Conservation (phyloP, 2,888 invertebrate genomes). For the Maniola hyperantus region DNA sequence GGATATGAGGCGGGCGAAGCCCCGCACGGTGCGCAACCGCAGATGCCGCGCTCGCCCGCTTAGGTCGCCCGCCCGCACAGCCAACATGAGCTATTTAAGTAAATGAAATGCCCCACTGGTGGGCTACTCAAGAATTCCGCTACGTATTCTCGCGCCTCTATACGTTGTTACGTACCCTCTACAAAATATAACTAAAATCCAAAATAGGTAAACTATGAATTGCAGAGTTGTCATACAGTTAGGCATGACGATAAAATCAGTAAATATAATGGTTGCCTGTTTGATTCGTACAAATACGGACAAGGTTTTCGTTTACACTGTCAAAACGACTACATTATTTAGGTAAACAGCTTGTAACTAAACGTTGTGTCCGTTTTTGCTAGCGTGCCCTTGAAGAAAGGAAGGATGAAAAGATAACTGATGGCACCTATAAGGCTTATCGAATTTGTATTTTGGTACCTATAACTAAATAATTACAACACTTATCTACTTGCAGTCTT, state of each 20-base stretch:
- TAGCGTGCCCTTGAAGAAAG: conserved; percentile 21
- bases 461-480: too few relatives aligned
- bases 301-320: conserved; percentile 41
- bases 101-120: too few relatives aligned
- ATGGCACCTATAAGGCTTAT: conserved; percentile 4
- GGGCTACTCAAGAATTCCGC: too few relatives aligned
- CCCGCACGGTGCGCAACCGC: too few relatives aligned
- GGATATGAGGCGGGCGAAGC: too few relatives aligned
- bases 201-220: background rate
- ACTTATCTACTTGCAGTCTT: background rate
- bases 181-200: background rate
- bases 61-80: too few relatives aligned
- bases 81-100: background rate
- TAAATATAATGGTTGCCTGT: conserved; percentile 9
- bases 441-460: background rate
- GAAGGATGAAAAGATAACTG: conserved; percentile 24
- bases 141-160: too few relatives aligned
- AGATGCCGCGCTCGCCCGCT: too few relatives aligned
- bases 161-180: too few relatives aligned
- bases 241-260: conserved; percentile 5
- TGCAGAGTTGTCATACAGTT: background rate
- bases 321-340: conserved; percentile 29
- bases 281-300: conserved; percentile 37
- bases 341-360: conserved; percentile 27
- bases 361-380: conserved; percentile 21